Conservation (phyloP, 2,113 vertebrate genomes). For the Oreocharis arfaki region DNA sequence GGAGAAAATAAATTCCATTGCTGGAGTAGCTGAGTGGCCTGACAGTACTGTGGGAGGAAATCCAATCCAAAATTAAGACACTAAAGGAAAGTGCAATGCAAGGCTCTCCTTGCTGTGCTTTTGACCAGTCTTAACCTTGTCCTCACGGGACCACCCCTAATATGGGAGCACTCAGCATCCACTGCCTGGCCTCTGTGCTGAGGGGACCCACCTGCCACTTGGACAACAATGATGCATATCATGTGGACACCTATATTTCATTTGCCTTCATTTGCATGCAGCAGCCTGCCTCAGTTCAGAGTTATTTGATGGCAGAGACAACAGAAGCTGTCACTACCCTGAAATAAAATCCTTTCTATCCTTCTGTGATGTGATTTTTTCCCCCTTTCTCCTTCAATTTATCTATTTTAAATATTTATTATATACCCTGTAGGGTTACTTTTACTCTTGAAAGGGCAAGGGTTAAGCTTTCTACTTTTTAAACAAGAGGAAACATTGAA, state of each 20-base stretch:
- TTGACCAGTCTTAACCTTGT: not conserved
- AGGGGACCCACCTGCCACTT: not conserved
- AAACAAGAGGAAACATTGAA: slow-evolving; percentile 4
- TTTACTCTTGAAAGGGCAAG: not conserved
- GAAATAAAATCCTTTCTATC: slow-evolving; percentile 14
- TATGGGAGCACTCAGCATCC: not conserved
- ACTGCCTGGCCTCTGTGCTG: not conserved
- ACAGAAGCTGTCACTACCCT: slow-evolving; percentile 18
- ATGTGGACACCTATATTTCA: not conserved
- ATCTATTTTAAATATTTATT: slow-evolving; percentile 34
- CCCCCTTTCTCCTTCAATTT: not conserved
- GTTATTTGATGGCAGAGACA: not conserved
- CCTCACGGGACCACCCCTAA: not conserved
- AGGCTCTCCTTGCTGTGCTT: not conserved
- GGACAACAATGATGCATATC: not conserved
- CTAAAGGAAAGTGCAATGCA: not conserved
- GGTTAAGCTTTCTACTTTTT: not conserved
- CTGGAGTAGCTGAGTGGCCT: not conserved
- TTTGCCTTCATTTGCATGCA: slow-evolving; percentile 20
- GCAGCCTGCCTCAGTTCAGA: not conserved
- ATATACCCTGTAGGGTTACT: not conserved
- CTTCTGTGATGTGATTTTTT: not conserved
- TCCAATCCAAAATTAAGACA: not conserved
- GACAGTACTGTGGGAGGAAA: not conserved
- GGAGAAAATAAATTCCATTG: not conserved